phyloP scores from a whole-genome alignment of 1,140 invertebrate species.

The Eriosoma lanigerum region DNA sequence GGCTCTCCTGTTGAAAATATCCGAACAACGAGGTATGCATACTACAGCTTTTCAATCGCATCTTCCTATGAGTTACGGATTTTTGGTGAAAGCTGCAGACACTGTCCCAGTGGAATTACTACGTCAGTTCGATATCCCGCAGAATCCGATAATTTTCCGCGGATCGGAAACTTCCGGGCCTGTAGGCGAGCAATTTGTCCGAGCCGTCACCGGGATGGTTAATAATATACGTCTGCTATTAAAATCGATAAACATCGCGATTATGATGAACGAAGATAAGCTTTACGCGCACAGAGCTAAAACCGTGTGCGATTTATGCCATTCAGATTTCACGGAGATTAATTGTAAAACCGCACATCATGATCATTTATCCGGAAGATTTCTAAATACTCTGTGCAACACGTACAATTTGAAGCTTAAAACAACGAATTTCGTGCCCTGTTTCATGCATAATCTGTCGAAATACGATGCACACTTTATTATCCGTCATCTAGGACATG shows the following conservation, averaged over 20 bases:
- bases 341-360: background rate
- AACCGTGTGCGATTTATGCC: background rate
- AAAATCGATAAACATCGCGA: background rate
- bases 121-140: background rate
- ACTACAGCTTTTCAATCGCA: background rate
- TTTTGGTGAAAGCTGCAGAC: background rate
- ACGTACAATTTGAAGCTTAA: background rate
- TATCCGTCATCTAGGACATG: no score
- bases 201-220: background rate
- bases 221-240: background rate
- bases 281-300: background rate
- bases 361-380: background rate
- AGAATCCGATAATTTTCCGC: background rate
- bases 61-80: background rate
- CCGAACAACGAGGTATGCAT: background rate
- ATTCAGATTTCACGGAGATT: background rate
- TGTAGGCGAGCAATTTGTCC: background rate
- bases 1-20: background rate
- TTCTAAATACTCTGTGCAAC: background rate
- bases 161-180: background rate
- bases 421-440: background rate
- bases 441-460: background rate
- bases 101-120: background rate
- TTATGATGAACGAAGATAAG: background rate
- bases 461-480: background rate